Evolutionary conservation across 2,113 vertebrate genomes (phyloP).

Genomic region (Chascanopsetta lugubris): DNA sequence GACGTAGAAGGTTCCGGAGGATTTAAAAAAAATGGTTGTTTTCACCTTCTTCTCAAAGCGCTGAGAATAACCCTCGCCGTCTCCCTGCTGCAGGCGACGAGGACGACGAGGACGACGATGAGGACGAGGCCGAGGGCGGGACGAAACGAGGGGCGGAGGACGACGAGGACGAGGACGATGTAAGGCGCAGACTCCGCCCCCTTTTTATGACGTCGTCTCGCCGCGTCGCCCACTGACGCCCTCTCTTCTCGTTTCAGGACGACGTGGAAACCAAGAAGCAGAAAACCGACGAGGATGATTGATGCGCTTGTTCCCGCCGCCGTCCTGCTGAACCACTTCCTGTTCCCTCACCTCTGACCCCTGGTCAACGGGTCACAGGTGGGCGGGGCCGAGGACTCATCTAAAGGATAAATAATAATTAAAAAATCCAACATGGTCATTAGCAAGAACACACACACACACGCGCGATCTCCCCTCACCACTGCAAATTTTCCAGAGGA

Average conservation of each 20-base stretch:
- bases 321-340: constrained; percentile 75
- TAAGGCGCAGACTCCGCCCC: not conserved
- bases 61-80: rapidly evolving
- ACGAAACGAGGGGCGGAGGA: constrained; percentile 94
- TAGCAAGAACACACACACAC: constrained; percentile 78
- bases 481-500: constrained; percentile 77
- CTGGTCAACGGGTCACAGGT: constrained; percentile 52
- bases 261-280: constrained; percentile 96
- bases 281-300: constrained; percentile 94
- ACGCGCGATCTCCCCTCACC: constrained; percentile 47
- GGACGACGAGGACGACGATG: constrained; percentile 93
- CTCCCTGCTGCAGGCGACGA: constrained; percentile 84
- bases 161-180: constrained; percentile 82
- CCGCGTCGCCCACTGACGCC: no score
- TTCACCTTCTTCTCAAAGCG: rapidly evolving
- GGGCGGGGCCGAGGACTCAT: constrained; percentile 69
- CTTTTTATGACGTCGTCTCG: no score
- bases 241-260: constrained; percentile 73
- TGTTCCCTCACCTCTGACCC: constrained; percentile 68
- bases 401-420: constrained; percentile 63
- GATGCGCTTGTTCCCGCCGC: constrained; percentile 71
- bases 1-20: constrained; percentile 73
- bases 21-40: rapidly evolving
- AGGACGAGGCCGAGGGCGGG: constrained; percentile 89
- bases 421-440: constrained; percentile 85